Base-by-base conservation (phyloP, 2,888 invertebrate species). In the Omphaloscelis lunosa region DNA sequence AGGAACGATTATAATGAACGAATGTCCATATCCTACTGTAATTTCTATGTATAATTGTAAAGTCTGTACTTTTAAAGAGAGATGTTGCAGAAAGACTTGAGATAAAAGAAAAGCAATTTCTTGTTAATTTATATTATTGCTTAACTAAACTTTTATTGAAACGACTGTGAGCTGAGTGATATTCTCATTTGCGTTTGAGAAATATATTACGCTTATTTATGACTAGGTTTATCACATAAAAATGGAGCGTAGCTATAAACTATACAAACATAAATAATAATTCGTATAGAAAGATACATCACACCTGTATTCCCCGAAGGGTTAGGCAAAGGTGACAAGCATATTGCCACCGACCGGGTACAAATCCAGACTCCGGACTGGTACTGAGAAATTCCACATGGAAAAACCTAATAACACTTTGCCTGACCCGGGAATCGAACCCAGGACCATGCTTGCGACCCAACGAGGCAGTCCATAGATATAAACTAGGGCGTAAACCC, bases 21-120 rank as follows among this genome's bases (percentile, higher is more conserved):
- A 92, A 91, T 91, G 92, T 93, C 92, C 93, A 93, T 93, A 93
- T 93, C 93, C 87, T 90, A 90, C 85, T 86, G 86, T 89, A 85
- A 83, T 81, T 45, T 84, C 70, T 84, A 81, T 83, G 51, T 86
- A 84, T 87, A 86, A 84, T 85, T 80, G 41, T 82, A 76, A 88
- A n/a, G 78, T 78, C 75, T 86, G 76, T 77, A 84, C 59, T 77
- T 74, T 79, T 58, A 59, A 76, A 48, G 61, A 70, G 61, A 66
- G 56, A 69, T 66, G 59, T 72, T 56, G 56, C 71, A 72, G 62
- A 67, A 53, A 84, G 70, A 75, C 68, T 80, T 75, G 59, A 82
- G 65, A 56, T 62, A 39, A 65, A 77, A 68, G 48, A 48, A 67
- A 77, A 79, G 61, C 73, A 72, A 84, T 71, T 84, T 67, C 48